Evolutionary conservation across 2,113 vertebrate species (phyloP).

Genomic region (Sminthopsis crassicaudata): DNA sequence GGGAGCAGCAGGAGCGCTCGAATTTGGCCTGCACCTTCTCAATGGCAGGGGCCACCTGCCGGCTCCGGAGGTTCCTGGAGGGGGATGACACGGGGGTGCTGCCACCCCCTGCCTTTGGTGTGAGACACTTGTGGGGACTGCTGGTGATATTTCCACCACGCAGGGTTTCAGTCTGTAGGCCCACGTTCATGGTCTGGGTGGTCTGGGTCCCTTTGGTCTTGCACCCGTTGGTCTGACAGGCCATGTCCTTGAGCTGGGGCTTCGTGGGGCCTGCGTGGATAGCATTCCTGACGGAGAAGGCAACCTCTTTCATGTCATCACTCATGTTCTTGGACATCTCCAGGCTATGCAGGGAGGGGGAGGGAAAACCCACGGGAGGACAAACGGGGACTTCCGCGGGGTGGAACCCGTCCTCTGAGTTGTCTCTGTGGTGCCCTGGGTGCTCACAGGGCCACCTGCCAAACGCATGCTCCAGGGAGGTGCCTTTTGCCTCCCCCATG

Average conservation of each 20-base stretch:
- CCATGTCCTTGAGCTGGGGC: slow-evolving; percentile 88
- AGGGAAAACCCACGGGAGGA: slow-evolving; percentile 89
- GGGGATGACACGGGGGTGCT: slow-evolving; percentile 94
- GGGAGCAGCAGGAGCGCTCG: slow-evolving; percentile 97
- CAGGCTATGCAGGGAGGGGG: slow-evolving; percentile 89
- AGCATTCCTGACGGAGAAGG: slow-evolving; percentile 92
- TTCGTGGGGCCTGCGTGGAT: slow-evolving; percentile 84
- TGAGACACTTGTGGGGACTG: slow-evolving; percentile 98
- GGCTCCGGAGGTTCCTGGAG: slow-evolving; percentile 92
- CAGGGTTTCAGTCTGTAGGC: slow-evolving; percentile 94
- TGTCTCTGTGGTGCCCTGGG: slow-evolving; percentile 87
- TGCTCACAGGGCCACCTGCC: slow-evolving; percentile 90
- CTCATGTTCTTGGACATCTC: slow-evolving; percentile 96
- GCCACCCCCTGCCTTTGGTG: slow-evolving; percentile 89
- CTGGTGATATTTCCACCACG: slow-evolving; percentile 89
- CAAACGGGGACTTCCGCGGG: slow-evolving; percentile 87
- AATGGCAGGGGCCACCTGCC: slow-evolving; percentile 93
- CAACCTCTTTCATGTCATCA: slow-evolving; percentile 99
- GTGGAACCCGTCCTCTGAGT: slow-evolving; percentile 81
- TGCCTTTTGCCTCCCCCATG: slow-evolving; percentile 80
- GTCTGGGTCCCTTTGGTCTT: slow-evolving; percentile 94
- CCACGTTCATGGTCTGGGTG: slow-evolving; percentile 93
- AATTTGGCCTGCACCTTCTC: slow-evolving; percentile 95
- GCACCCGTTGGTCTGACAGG: slow-evolving; percentile 95
- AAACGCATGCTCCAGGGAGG: slow-evolving; percentile 86